phyloP scores from a whole-genome alignment of 1,140 invertebrate species.

The Cecropterus lyciades region DNA sequence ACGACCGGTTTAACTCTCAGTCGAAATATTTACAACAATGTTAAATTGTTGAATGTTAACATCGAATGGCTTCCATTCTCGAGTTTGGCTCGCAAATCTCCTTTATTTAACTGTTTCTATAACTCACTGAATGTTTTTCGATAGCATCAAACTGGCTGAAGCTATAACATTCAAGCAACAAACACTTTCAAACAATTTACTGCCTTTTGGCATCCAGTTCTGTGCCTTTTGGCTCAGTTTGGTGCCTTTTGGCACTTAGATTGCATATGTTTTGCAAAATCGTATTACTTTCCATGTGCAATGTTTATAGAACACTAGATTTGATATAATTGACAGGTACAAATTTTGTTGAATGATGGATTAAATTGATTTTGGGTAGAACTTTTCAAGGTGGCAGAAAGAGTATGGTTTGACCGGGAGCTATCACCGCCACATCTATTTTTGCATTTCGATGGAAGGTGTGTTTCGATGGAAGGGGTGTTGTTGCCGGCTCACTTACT shows the following conservation, averaged over 20 bases:
- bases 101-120: conserved; percentile 21
- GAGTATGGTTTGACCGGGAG: no score
- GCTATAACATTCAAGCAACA: conserved; percentile 22
- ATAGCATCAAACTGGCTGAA: conserved; percentile 6
- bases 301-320: no score
- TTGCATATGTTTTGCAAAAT: neutral
- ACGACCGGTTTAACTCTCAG: neutral
- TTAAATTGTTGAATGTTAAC: conserved; percentile 7
- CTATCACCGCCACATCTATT: no score
- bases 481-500: no score
- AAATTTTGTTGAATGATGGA: no score
- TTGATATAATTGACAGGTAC: no score
- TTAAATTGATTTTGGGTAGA: no score
- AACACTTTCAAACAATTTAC: conserved; percentile 19
- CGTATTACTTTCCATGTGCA: no score
- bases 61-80: conserved; percentile 8
- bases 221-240: neutral
- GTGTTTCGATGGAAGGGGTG: no score
- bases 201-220: conserved; percentile 1
- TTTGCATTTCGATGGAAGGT: no score
- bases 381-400: no score
- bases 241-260: neutral
- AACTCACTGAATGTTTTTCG: conserved; percentile 15
- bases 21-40: neutral
- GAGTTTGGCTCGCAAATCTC: conserved; percentile 13